A percentile compares a stretch with the other conserved stretches of the same genome.
These are phyloP conservation scores for Gymnarchus niloticus DNA, from an alignment of 2,113 vertebrate genomes.

Conservation along the genomic window DNA sequence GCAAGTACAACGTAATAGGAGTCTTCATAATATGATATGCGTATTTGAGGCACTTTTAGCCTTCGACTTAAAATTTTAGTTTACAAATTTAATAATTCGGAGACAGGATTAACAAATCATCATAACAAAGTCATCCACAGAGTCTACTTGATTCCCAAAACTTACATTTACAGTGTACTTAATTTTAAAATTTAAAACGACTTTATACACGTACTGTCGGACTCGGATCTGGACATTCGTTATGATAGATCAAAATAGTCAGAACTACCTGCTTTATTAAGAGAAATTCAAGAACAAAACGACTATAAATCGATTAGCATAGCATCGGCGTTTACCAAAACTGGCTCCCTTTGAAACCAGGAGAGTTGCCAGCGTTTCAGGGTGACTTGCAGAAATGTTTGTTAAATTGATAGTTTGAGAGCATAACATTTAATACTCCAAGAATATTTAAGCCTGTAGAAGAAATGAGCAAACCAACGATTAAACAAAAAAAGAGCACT, in stretches of 20 bases:
- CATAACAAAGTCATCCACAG: background rate
- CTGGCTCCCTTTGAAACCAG: background rate
- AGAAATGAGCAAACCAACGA: background rate
- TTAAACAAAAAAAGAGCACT: background rate
- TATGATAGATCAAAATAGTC: background rate
- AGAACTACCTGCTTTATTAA: background rate
- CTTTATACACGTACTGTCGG: background rate
- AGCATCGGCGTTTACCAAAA: background rate
- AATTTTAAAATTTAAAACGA: background rate
- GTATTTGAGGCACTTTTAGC: background rate
- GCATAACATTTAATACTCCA: background rate
- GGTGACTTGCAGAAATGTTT: background rate
- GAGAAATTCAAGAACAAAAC: background rate
- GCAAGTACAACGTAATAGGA: too few relatives aligned
- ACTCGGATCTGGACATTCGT: background rate
- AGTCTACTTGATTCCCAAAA: background rate
- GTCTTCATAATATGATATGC: too few relatives aligned
- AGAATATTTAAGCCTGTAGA: background rate
- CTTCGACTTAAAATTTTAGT: background rate
- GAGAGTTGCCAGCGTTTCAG: background rate
- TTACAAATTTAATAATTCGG: background rate
- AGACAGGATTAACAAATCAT: background rate
- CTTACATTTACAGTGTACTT: background rate
- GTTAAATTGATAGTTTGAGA: background rate
- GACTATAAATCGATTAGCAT: background rate